Conservation (phyloP, 1,140 invertebrate species). For the Nephila pilipes region DNA sequence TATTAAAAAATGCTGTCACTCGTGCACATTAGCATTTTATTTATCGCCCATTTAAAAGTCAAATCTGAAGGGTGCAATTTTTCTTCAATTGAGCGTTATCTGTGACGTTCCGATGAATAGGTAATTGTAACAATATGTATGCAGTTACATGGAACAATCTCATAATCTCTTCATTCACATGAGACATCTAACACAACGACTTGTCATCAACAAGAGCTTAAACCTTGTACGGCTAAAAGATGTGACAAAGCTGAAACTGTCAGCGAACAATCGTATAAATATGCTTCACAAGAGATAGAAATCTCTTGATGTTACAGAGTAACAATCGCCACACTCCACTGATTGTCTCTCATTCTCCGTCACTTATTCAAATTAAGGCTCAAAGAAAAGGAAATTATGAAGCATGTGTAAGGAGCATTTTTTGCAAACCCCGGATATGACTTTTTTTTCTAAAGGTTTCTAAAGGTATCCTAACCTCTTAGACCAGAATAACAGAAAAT, state of each 20-base stretch:
- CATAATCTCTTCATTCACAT: neutral
- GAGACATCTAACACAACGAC: neutral
- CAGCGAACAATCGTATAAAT: conserved; percentile 4
- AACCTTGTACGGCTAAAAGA: neutral
- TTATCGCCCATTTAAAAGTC: neutral
- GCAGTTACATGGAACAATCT: neutral
- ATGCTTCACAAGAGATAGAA: neutral
- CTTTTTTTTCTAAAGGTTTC: too few species aligned
- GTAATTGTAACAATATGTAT: neutral
- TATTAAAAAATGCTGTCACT: too few species aligned
- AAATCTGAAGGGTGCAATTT: neutral
- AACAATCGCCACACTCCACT: neutral
- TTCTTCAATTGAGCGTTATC: neutral
- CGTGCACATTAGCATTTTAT: too few species aligned
- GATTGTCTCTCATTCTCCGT: neutral
- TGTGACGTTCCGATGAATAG: neutral
- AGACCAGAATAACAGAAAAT: too few species aligned
- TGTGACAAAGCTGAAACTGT: neutral
- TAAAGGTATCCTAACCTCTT: too few species aligned
- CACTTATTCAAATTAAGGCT: conserved; percentile 11
- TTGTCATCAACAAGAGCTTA: neutral
- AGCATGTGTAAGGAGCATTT: neutral
- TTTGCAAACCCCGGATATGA: too few species aligned
- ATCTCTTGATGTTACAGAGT: neutral
- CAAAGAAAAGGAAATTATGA: conserved; percentile 2